Evolutionary conservation across 2,113 vertebrate species (phyloP).

Genomic region (Stigmatopora argus): DNA sequence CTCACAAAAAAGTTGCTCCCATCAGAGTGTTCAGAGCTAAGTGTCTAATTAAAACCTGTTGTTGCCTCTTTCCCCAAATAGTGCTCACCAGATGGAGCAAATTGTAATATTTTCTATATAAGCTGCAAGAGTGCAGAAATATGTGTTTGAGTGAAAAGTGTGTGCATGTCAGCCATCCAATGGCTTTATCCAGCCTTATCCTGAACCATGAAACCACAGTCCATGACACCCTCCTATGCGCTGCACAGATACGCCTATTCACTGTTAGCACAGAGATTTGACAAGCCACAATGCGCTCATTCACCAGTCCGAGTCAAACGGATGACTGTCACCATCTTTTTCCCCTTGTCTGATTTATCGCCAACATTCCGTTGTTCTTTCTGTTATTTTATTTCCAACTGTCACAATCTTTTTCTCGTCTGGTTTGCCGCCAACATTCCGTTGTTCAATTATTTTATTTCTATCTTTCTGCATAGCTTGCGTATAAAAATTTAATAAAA

Average conservation of each 20-base stretch:
- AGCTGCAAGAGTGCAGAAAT: conserved; percentile 5
- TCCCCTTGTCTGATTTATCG: conserved; percentile 52
- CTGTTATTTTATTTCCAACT: conserved; percentile 36
- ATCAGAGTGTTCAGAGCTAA: neutral
- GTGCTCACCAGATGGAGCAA: neutral
- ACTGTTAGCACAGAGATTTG: conserved; percentile 86
- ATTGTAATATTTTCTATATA: conserved; percentile 1
- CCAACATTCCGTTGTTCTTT: conserved; percentile 29
- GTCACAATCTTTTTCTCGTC: conserved; percentile 62
- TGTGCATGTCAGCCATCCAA: conserved; percentile 68
- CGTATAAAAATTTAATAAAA: conserved; percentile 64
- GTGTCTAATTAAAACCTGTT: neutral
- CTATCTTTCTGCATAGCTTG: conserved; percentile 55
- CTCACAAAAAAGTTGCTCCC: neutral
- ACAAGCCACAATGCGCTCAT: conserved; percentile 91
- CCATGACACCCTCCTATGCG: conserved; percentile 85
- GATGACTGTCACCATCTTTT: conserved; percentile 71
- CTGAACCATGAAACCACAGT: conserved; percentile 86
- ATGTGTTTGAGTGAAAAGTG: conserved; percentile 52
- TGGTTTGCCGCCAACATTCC: conserved; percentile 45
- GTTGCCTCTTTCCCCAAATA: neutral
- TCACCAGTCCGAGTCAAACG: conserved; percentile 90
- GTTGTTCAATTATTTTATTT: conserved; percentile 38
- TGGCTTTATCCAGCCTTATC: conserved; percentile 79
- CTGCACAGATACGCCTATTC: conserved; percentile 88